phyloP scores from a whole-genome alignment of 2,888 invertebrate species.

The Diloba caeruleocephala region DNA sequence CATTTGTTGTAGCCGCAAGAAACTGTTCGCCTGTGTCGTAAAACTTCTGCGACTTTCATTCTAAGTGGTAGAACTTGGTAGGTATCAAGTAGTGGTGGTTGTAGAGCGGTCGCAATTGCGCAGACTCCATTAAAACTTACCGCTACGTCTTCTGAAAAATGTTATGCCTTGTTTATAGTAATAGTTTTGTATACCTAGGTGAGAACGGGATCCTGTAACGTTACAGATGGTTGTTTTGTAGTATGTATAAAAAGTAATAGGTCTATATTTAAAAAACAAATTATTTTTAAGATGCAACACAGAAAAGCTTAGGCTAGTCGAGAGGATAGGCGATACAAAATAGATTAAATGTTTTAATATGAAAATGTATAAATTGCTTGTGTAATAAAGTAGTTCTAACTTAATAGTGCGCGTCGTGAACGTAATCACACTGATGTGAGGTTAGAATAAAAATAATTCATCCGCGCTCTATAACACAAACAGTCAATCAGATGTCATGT shows the following conservation, averaged over 20 bases:
- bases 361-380: too few relatives aligned
- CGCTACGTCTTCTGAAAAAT: conserved; percentile 42
- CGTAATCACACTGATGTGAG: too few relatives aligned
- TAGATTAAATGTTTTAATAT: not conserved
- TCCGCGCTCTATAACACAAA: too few relatives aligned
- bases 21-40: conserved; percentile 32
- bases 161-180: conserved; percentile 40
- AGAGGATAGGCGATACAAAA: not conserved
- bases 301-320: conserved; percentile 1
- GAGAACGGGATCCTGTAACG: conserved; percentile 9
- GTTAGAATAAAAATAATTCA: too few relatives aligned
- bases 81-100: conserved; percentile 17
- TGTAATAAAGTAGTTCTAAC: too few relatives aligned
- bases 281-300: not conserved
- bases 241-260: conserved; percentile 8
- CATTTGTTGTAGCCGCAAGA: conserved; percentile 21
- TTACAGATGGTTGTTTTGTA: conserved; percentile 10
- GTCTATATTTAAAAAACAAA: conserved; percentile 3
- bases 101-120: conserved; percentile 24
- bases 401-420: too few relatives aligned
- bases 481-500: too few relatives aligned
- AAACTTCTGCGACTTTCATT: conserved; percentile 38
- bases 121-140: conserved; percentile 54
- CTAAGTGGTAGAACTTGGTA: conserved; percentile 15
- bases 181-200: conserved; percentile 20